Percentiles rank a stretch among this genome's conserved stretches.
These are phyloP conservation scores for Gallinago undulata DNA, from an alignment of 2,113 vertebrate species.

Conservation along the genomic window DNA sequence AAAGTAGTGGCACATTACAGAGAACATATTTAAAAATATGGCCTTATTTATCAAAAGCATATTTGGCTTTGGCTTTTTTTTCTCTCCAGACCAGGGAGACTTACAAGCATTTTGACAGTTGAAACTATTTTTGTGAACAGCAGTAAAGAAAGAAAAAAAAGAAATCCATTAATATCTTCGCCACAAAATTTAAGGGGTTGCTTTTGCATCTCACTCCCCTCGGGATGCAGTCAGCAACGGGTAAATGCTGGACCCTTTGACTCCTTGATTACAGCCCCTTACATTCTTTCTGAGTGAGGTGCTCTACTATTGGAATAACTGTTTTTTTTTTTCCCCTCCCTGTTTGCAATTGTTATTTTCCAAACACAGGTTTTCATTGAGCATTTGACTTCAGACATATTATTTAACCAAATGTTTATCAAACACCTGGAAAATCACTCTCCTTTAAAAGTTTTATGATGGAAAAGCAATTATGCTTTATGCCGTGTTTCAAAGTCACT, in stretches of 20 bases:
- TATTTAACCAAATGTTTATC: slow-evolving; percentile 51
- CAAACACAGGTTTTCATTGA: background rate
- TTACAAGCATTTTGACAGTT: background rate
- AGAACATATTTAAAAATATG: background rate
- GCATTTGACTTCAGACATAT: background rate
- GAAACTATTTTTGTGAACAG: background rate
- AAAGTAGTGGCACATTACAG: background rate
- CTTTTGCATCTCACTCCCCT: background rate
- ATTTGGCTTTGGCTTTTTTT: background rate
- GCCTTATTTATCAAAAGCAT: background rate
- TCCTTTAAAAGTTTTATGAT: slow-evolving; percentile 8
- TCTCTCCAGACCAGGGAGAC: background rate
- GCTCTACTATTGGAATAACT: background rate
- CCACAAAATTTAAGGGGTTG: background rate
- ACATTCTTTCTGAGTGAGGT: slow-evolving; percentile 11
- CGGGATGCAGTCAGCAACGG: background rate
- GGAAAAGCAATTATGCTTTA: slow-evolving; percentile 60
- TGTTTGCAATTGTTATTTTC: background rate
- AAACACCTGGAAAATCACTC: slow-evolving; percentile 57
- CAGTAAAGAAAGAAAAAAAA: background rate
- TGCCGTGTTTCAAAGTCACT: background rate
- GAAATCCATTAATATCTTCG: background rate
- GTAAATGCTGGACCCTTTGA: background rate
- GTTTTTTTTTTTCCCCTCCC: background rate
- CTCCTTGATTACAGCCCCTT: background rate